phyloP scores from a whole-genome alignment of 1,140 invertebrate species.

The Archivesica marissinica region DNA sequence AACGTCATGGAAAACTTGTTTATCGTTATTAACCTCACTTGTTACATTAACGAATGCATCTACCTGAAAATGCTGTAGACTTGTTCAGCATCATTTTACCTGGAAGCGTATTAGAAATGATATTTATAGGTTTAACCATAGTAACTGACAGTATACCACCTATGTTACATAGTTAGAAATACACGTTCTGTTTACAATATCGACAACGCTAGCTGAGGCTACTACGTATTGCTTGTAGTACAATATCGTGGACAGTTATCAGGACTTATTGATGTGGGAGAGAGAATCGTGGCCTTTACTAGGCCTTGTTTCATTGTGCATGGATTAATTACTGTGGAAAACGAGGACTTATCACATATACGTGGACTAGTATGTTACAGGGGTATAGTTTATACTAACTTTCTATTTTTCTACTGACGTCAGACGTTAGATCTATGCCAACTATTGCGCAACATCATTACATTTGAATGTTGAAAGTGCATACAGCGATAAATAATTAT shows the following conservation, averaged over 20 bases:
- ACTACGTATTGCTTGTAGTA: not conserved
- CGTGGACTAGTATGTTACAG: no score
- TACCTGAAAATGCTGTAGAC: not conserved
- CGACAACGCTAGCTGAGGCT: not conserved
- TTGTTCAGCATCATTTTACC: not conserved
- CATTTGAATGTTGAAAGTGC: no score
- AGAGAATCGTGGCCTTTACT: not conserved
- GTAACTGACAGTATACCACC: not conserved
- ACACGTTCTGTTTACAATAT: slow-evolving; percentile 15
- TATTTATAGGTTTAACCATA: slow-evolving; percentile 43
- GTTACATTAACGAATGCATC: not conserved
- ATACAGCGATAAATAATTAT: no score
- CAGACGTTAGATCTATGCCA: no score
- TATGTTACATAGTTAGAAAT: no score
- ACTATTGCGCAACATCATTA: no score
- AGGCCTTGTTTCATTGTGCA: no score
- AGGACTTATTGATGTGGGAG: slow-evolving; percentile 10
- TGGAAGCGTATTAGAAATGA: slow-evolving; percentile 15
- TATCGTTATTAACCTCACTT: not conserved
- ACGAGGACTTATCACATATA: no score
- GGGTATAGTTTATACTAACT: no score
- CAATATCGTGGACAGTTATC: not conserved
- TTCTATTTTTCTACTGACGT: no score
- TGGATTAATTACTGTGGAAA: no score
- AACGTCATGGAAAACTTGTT: slow-evolving; percentile 3